Percentiles rank a stretch among this genome's conserved stretches.
These are phyloP conservation scores for Cromileptes altivelis DNA, from an alignment of 2,113 vertebrate species.

Conservation along the genomic window DNA sequence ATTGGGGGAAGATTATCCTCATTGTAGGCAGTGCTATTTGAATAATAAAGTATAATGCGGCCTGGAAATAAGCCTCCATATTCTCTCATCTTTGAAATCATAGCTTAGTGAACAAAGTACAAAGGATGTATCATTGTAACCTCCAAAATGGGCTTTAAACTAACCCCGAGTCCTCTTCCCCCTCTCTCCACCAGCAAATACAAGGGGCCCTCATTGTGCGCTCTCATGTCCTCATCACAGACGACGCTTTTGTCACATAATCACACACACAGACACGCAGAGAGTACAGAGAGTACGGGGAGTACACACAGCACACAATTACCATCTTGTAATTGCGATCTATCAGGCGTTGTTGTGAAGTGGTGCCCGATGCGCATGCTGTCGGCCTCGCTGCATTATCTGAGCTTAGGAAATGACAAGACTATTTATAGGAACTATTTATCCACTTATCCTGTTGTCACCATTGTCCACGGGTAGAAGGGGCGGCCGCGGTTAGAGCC, in stretches of 20 bases:
- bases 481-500: constrained; percentile 1
- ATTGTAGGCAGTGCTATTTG: constrained; percentile 63
- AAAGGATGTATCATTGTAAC: constrained; percentile 59
- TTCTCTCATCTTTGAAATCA: constrained; percentile 75
- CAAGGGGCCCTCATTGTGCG: constrained; percentile 50
- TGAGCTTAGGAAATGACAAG: constrained; percentile 74
- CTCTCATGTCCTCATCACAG: constrained; percentile 61
- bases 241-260: constrained; percentile 61
- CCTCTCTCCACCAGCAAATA: constrained; percentile 51
- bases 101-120: constrained; percentile 62
- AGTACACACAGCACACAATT: constrained; percentile 63
- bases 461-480: constrained; percentile 31
- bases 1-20: constrained; percentile 68
- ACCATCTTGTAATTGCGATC: constrained; percentile 75
- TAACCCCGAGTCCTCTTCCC: constrained; percentile 45
- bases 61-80: constrained; percentile 60
- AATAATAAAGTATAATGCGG: constrained; percentile 71
- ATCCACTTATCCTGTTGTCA: constrained; percentile 69
- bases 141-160: constrained; percentile 66
- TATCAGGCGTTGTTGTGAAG: constrained; percentile 67
- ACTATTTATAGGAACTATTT: constrained; percentile 77
- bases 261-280: constrained; percentile 38
- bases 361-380: constrained; percentile 36
- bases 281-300: constrained; percentile 52
- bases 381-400: constrained; percentile 63